phyloP scores from a whole-genome alignment of 64 coral and sea anemone genomes.

The Anthopleura sola region DNA sequence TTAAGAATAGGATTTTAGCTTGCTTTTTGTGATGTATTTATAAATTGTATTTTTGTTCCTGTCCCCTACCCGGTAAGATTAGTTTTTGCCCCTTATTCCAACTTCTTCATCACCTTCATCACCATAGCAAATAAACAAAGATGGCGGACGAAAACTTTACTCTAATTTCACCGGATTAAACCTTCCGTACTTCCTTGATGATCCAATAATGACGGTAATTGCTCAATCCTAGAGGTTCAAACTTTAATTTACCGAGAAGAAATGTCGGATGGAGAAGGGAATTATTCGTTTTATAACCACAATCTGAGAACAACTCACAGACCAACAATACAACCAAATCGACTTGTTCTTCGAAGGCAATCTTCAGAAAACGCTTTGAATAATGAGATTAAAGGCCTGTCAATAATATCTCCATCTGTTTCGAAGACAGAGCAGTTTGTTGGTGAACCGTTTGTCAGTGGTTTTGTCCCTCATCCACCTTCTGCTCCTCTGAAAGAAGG shows the following conservation, averaged over 20 bases:
- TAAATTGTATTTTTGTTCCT: background rate
- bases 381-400: conserved; percentile 43
- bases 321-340: conserved; percentile 26
- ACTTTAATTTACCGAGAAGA: background rate
- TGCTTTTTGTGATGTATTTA: background rate
- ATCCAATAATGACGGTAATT: background rate
- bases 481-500: conserved; percentile 36
- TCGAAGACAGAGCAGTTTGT: conserved; percentile 14
- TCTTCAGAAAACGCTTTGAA: conserved; percentile 50
- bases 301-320: conserved; percentile 49
- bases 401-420: conserved; percentile 38
- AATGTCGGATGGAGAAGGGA: conserved; percentile 64
- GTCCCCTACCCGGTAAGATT: background rate
- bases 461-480: conserved; percentile 73
- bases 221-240: background rate
- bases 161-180: background rate
- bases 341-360: conserved; percentile 37
- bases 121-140: conserved; percentile 52
- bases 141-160: conserved; percentile 6
- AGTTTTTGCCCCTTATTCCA: background rate
- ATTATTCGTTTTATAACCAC: conserved; percentile 82
- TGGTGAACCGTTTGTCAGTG: conserved; percentile 29
- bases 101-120: background rate
- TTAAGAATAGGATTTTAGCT: background rate
- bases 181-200: background rate